phyloP scores from a whole-genome alignment of 2,888 invertebrate species.

The Beris morrisii region DNA sequence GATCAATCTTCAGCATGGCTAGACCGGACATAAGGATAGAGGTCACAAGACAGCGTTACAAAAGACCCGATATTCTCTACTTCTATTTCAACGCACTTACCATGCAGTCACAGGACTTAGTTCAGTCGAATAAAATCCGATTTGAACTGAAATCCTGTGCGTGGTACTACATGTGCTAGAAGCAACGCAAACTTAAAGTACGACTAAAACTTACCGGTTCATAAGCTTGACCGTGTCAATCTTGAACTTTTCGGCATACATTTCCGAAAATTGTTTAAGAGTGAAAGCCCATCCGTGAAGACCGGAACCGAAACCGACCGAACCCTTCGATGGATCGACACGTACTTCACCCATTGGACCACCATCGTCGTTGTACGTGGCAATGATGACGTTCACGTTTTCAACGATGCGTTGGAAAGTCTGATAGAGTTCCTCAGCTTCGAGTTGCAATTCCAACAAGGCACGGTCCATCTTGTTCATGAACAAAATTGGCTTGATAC shows the following conservation, averaged over 20 bases:
- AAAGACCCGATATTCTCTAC: constrained; percentile 61
- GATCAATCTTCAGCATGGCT: constrained; percentile 60
- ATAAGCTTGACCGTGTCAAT: constrained; percentile 96
- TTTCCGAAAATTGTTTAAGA: constrained; percentile 98
- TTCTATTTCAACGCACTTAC: constrained; percentile 70
- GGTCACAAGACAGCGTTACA: constrained; percentile 74
- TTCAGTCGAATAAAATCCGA: constrained; percentile 27
- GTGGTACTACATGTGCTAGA: constrained; percentile 55
- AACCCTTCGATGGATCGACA: constrained; percentile 97
- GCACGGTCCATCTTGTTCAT: constrained; percentile 99
- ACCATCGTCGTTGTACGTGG: constrained; percentile 95
- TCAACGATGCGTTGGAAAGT: constrained; percentile 99
- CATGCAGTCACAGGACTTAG: constrained; percentile 48
- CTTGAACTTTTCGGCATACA: constrained; percentile 99
- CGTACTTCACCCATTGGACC: constrained; percentile 99
- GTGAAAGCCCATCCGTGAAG: constrained; percentile 99
- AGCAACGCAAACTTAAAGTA: constrained; percentile 41
- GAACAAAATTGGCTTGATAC: constrained; percentile 99
- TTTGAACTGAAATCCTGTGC: constrained; percentile 44
- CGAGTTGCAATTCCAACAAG: constrained; percentile 93
- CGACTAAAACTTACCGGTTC: constrained; percentile 65
- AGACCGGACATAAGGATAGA: constrained; percentile 78
- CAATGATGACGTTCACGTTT: constrained; percentile 99
- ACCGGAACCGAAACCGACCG: constrained; percentile 99
- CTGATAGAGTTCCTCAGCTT: constrained; percentile 96